Percentiles rank a stretch among this genome's conserved stretches.
phyloP scores from a whole-genome alignment of 1,140 invertebrate species.

The Samia ricini region DNA sequence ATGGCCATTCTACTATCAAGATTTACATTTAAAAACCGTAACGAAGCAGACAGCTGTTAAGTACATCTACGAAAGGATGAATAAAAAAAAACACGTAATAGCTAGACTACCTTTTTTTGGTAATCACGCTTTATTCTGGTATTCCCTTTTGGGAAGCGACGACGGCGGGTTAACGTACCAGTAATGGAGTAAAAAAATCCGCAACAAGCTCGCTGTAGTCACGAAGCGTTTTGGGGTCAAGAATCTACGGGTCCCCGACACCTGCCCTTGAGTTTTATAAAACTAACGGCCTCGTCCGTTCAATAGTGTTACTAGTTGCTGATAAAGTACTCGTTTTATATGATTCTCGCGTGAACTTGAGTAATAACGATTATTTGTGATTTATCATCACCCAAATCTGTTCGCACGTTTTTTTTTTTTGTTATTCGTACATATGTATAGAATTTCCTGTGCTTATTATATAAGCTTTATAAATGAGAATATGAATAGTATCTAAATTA shows the following conservation, averaged over 20 bases:
- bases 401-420: too few relatives aligned
- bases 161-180: conserved; percentile 22
- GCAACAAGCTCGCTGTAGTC: conserved; percentile 19
- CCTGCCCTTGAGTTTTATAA: conserved; percentile 62
- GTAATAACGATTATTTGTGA: not conserved
- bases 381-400: not conserved
- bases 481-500: too few relatives aligned
- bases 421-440: not conserved
- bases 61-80: not conserved
- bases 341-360: not conserved
- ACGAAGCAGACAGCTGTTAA: not conserved
- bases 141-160: conserved; percentile 6
- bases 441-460: too few relatives aligned
- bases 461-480: too few relatives aligned
- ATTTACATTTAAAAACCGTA: not conserved
- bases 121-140: not conserved
- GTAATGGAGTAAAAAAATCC: conserved; percentile 24
- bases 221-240: conserved; percentile 50
- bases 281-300: conserved; percentile 37
- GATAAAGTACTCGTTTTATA: not conserved
- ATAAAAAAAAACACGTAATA: not conserved
- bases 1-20: too few relatives aligned
- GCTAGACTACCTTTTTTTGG: not conserved
- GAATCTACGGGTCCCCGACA: conserved; percentile 55
- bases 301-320: not conserved